Evolutionary conservation across 2,113 vertebrate genomes (phyloP).

Genomic region (Mus musculus): DNA sequence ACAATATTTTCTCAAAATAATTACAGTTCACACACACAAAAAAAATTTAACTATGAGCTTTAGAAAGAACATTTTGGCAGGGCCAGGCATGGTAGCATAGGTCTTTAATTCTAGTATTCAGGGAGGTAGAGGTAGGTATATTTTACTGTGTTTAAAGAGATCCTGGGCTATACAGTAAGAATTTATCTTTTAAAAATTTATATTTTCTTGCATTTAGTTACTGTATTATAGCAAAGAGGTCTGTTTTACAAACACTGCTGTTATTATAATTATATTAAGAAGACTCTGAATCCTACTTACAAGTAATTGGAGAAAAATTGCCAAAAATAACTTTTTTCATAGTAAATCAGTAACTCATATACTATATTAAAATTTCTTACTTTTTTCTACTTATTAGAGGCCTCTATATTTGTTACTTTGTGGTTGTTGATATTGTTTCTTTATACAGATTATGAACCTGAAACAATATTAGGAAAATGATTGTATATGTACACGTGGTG

Average conservation of each 20-base stretch:
- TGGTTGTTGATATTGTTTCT: neutral
- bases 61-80: neutral
- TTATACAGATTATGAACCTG: neutral
- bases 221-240: neutral
- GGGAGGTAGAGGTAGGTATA: neutral
- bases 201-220: neutral
- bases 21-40: slow-evolving; percentile 32
- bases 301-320: neutral
- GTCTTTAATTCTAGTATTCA: neutral
- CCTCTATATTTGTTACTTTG: neutral
- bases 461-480: neutral
- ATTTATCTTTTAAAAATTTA: neutral
- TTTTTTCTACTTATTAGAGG: neutral
- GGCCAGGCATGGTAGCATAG: neutral
- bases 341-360: neutral
- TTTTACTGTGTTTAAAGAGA: neutral
- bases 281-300: slow-evolving; percentile 1
- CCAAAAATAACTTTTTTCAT: neutral
- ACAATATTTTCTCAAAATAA: slow-evolving; percentile 37
- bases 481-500: neutral
- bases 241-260: neutral
- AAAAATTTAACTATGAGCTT: slow-evolving; percentile 29
- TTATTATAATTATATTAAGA: too few relatives aligned
- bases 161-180: neutral
- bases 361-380: neutral